Base-by-base conservation (phyloP, 2,113 vertebrate genomes). In the Festucalex cinctus region DNA sequence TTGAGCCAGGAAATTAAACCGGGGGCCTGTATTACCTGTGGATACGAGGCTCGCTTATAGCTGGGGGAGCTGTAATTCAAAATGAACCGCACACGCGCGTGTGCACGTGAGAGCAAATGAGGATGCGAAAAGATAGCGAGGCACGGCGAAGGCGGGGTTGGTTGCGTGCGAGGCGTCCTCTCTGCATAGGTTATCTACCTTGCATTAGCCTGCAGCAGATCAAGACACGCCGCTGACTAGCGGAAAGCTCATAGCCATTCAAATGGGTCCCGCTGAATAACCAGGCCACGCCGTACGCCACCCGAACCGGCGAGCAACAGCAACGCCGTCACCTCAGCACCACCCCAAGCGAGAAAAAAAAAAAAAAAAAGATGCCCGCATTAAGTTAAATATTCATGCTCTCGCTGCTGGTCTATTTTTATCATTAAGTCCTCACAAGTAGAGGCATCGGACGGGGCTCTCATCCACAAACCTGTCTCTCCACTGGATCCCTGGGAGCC, bases 301-400 rank as follows among this genome's bases (percentile, higher is more conserved):
- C 16, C 44, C 17, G 17, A 46, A 20, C 3, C 20, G 10, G 9
- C 20, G 5, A 22, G 8, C 48, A n/a, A 51, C 17, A 6, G 4
- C 51, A 63, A 26, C 44, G 72, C 49, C 76, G 73, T 79, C 80
- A 81, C 32, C 57, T 59, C 32, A 32, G 17, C 32, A 59, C 57
- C 57, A 37, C 17, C 54, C 26, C n/a, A 9, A 12, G 63, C 53
- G 19, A 19, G 8, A 49, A 9, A n/a, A 9, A 48, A 48, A 41
- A 49, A 54, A 62, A 58, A 75, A 69, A 65, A 75, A 48, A 86
- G 75, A 86, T 83, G 75, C 79, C 84, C 60, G 89, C 89, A 90
- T 89, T 81, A 83, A 88, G 82, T 90, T 88, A 88, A 89, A 89
- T 89, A 90, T 89, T 88, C 85, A 90, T 90, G 86, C 82, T 86